phyloP scores from a whole-genome alignment of 2,888 invertebrate species.

The Melieria omissa region DNA sequence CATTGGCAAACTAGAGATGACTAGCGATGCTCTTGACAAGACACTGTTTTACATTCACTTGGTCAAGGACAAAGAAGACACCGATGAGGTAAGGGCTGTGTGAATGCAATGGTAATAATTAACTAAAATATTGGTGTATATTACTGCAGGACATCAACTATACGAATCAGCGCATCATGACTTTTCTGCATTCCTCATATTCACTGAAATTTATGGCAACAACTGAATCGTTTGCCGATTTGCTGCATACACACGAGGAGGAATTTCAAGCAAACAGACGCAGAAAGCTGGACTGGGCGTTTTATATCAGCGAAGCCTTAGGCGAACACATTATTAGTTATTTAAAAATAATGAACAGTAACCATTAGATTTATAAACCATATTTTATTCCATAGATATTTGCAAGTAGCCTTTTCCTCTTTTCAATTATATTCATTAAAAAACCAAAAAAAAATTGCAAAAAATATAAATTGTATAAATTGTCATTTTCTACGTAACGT shows the following conservation, averaged over 20 bases:
- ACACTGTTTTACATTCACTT: constrained; percentile 56
- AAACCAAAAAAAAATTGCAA: too few relatives aligned
- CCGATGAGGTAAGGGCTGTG: constrained; percentile 54
- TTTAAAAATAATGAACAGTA: constrained; percentile 56
- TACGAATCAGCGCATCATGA: constrained; percentile 62
- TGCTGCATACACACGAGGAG: constrained; percentile 49
- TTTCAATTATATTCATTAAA: too few relatives aligned
- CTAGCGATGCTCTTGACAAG: constrained; percentile 55
- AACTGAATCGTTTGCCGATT: constrained; percentile 52
- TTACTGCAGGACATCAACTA: constrained; percentile 52
- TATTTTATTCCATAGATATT: too few relatives aligned
- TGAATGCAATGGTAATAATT: constrained; percentile 3
- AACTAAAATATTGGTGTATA: constrained; percentile 17
- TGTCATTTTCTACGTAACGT: too few relatives aligned
- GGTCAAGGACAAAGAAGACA: constrained; percentile 50
- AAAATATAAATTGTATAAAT: too few relatives aligned
- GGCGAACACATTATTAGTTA: constrained; percentile 62
- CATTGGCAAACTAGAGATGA: constrained; percentile 54
- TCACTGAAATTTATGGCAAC: constrained; percentile 30
- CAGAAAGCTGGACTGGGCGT: constrained; percentile 47
- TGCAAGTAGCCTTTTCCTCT: too few relatives aligned
- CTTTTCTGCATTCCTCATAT: constrained; percentile 57
- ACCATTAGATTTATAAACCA: constrained; percentile 9
- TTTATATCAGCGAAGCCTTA: constrained; percentile 61
- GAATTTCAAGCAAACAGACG: constrained; percentile 35